Evolutionary conservation across 2,113 vertebrate genomes (phyloP), one percentile per base, ranked within the genome.

Genomic region (Ciconia stormi): DNA sequence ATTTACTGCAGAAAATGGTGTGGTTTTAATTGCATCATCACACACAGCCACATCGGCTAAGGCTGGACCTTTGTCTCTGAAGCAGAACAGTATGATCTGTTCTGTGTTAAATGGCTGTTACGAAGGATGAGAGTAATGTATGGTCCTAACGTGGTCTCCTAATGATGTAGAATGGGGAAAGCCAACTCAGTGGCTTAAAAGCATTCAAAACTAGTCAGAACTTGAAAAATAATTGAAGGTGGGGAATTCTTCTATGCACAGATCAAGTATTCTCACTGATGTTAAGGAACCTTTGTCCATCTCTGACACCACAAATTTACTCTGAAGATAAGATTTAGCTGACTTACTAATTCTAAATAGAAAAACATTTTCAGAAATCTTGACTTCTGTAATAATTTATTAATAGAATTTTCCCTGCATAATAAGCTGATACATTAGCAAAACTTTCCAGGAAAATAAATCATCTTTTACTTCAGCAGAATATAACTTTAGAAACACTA

Each of bases 141-240:
- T 9, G n/a, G 25, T 9, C 23, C 55, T 40, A 23, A n/a, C 0
- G 0, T 21, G 40, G 25, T 32, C 53, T 69, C 55, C 26, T 81
- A 42, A 61, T 23, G 34, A 34, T 70, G 38, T 27, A 13, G 20
- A 6, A 8, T 30, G 42, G 23, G 63, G 11, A 53, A 50, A 8
- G 36, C 55, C n/a, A n/a, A 23, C 20, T 11, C 2, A 0, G 10
- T 10, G 7, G 4, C 78, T 67, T 34, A 7, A 56, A 26, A 10
- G 36, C n/a, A 52, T 40, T 77, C 6, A n/a, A 55, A 79, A 87
- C 32, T 6, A 40, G 67, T 27, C 44, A 11, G 30, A 59, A 23
- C 30, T 73, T 38, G 81, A 40, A 53, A 47, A 32, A 38, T 14
- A 40, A 62, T 1, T 47, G 34, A 25, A 47, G 47, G 3, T 42